Conservation (phyloP, 2,797 vertebrate species). For the Gambusia yucatana region DNA sequence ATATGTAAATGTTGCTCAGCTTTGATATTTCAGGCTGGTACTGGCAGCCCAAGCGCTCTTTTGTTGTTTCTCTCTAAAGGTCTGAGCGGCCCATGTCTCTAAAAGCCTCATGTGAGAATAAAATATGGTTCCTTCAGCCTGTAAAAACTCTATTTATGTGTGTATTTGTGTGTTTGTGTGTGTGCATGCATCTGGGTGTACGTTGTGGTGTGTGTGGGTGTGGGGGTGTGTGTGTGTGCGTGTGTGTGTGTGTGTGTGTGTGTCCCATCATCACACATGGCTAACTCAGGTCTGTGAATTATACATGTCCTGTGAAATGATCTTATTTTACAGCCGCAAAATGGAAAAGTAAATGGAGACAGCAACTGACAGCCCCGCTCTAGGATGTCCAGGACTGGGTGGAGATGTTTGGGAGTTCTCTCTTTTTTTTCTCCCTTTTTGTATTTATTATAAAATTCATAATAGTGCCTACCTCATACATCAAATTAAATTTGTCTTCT, state of each 20-base stretch:
- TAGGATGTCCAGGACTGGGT: conserved; percentile 52
- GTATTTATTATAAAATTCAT: not conserved
- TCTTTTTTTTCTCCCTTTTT: not conserved
- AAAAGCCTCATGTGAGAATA: conserved; percentile 66
- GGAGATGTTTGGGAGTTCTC: conserved; percentile 50
- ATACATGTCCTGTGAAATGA: conserved; percentile 84
- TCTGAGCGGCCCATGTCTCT: conserved; percentile 48
- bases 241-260: conserved; percentile 46
- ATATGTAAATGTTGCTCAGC: conserved; percentile 59
- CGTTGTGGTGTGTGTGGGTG: conserved; percentile 20
- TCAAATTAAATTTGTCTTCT: conserved; percentile 14
- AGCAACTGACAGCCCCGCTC: conserved; percentile 62
- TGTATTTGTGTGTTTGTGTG: conserved; percentile 24
- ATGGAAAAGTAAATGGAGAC: conserved; percentile 73
- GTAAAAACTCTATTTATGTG: conserved; percentile 55
- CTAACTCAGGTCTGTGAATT: conserved; percentile 79
- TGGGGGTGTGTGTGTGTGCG: conserved; percentile 47
- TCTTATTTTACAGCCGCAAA: conserved; percentile 81
- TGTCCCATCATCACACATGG: conserved; percentile 76
- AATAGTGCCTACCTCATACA: conserved; percentile 6
- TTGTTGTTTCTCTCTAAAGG: conserved; percentile 34
- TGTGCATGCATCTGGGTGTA: conserved; percentile 7
- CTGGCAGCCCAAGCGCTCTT: conserved; percentile 18
- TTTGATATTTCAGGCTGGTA: conserved; percentile 41
- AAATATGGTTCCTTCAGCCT: conserved; percentile 61